These are phyloP conservation scores for Rhincodon typus DNA, from an alignment of 2,797 vertebrate genomes.

Conservation along the genomic window DNA sequence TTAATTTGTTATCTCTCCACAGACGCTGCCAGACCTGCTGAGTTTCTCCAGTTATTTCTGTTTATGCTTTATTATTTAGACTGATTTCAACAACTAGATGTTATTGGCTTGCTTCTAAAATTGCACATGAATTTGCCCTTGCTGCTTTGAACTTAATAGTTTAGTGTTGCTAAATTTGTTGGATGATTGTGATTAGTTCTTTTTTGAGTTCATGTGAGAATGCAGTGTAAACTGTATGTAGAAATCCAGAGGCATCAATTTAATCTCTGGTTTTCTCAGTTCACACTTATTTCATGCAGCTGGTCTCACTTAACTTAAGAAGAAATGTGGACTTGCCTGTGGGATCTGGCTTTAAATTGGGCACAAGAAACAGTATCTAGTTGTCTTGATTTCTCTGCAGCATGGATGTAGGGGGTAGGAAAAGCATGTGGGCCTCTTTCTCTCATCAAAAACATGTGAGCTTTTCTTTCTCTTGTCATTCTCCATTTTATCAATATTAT, in stretches of 20 bases:
- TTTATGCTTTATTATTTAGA: background rate
- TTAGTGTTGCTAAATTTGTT: background rate
- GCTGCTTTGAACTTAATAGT: background rate
- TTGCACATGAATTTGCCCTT: background rate
- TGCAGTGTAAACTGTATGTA: background rate
- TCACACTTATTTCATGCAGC: background rate
- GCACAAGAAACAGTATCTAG: conserved; percentile 15
- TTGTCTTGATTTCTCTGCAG: background rate
- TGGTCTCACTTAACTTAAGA: background rate
- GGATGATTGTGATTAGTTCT: background rate
- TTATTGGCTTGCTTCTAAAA: too few species aligned
- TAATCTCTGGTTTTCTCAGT: background rate
- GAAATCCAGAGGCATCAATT: background rate
- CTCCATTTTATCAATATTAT: background rate
- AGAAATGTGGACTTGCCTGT: background rate
- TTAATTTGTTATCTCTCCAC: too few species aligned
- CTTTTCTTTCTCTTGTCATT: background rate
- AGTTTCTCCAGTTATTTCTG: too few species aligned
- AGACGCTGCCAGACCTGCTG: too few species aligned
- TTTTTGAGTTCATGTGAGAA: background rate
- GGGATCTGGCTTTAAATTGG: background rate
- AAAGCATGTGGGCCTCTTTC: conserved; percentile 11
- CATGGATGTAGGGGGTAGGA: background rate
- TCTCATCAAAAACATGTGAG: background rate
- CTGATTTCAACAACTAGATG: background rate